Conservation (phyloP, 2,113 vertebrate species). For the Chlorodrepanis virens region DNA sequence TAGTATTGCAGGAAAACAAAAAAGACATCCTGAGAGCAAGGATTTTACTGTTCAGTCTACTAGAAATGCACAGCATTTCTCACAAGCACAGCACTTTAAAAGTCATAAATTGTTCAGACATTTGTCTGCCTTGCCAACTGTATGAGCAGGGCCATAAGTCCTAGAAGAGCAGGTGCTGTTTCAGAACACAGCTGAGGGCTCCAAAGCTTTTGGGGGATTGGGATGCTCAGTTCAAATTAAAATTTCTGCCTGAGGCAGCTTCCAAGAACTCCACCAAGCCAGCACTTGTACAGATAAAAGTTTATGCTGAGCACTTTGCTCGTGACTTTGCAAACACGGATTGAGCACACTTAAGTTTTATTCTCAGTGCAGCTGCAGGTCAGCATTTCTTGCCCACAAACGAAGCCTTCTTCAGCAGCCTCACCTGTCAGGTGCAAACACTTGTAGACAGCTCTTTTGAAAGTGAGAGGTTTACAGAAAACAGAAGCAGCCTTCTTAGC, state of each 20-base stretch:
- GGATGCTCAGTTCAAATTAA: background rate
- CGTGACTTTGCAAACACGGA: background rate
- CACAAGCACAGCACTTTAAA: background rate
- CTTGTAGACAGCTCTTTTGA: background rate
- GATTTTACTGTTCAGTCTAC: background rate
- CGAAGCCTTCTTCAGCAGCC: background rate
- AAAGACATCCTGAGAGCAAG: background rate
- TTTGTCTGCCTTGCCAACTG: background rate
- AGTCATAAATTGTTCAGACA: background rate
- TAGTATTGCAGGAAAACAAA: background rate
- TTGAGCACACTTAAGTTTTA: background rate
- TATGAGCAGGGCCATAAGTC: background rate
- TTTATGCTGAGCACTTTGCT: background rate
- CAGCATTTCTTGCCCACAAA: background rate
- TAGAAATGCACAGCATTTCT: background rate
- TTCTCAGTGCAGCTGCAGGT: background rate
- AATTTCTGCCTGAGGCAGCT: background rate
- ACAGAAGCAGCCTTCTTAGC: background rate
- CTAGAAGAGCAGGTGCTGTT: constrained; percentile 4
- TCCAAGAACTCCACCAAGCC: background rate
- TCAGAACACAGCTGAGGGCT: constrained; percentile 23
- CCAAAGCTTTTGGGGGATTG: background rate
- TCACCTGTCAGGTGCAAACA: background rate
- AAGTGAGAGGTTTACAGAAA: background rate
- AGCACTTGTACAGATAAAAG: background rate